These are phyloP conservation scores for Sebastes aleutianus DNA, from an alignment of 2,797 vertebrate species.

Conservation along the genomic window DNA sequence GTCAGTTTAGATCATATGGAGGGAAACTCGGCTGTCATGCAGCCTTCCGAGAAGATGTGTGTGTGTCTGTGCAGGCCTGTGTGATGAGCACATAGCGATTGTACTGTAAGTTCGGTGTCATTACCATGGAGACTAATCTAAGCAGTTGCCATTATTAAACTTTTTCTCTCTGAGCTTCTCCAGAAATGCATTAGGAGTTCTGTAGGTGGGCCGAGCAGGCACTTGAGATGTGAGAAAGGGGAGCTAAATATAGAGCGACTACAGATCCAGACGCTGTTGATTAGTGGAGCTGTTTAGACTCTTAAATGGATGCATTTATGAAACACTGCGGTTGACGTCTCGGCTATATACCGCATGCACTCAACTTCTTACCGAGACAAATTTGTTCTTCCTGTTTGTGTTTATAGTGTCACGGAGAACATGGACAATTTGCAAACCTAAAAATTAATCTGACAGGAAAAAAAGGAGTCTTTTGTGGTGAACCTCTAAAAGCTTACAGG, in stretches of 20 bases:
- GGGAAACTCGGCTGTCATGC: background rate
- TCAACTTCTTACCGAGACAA: background rate
- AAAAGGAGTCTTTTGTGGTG: background rate
- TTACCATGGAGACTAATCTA: conserved; percentile 68
- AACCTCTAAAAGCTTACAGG: conserved; percentile 12
- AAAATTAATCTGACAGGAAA: conserved; percentile 1
- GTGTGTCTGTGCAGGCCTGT: background rate
- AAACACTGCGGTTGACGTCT: conserved; percentile 9
- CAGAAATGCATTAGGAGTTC: conserved; percentile 51
- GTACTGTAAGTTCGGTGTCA: conserved; percentile 30
- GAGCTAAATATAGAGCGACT: conserved; percentile 69
- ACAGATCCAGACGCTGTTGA: conserved; percentile 61
- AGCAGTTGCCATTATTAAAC: conserved; percentile 69
- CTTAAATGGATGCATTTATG: conserved; percentile 46
- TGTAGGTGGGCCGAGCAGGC: conserved; percentile 62
- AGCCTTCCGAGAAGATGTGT: background rate
- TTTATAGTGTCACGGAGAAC: background rate
- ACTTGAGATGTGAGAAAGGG: conserved; percentile 66
- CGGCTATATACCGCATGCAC: background rate
- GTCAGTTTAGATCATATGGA: background rate
- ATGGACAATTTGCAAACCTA: background rate
- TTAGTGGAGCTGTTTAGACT: conserved; percentile 54
- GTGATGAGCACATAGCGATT: background rate
- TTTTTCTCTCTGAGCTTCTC: conserved; percentile 55
- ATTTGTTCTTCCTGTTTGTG: background rate